A percentile compares a stretch with the other conserved stretches of the same genome.
phyloP scores from a whole-genome alignment of 2,113 vertebrate genomes.

The Cardinalis cardinalis region DNA sequence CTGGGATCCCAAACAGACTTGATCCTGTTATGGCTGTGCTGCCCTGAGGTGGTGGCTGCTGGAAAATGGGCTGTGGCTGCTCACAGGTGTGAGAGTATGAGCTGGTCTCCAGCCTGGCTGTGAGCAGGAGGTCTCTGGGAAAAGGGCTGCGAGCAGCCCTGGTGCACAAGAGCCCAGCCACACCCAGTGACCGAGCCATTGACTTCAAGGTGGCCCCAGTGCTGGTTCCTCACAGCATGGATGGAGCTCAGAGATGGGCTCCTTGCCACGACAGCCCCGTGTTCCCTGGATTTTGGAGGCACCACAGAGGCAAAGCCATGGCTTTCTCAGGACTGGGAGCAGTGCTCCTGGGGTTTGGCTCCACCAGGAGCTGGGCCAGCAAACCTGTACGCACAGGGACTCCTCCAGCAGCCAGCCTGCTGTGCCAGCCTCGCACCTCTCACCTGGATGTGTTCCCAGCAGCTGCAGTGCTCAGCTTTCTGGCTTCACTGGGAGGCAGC shows the following conservation, averaged over 20 bases:
- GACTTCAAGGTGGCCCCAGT: not conserved
- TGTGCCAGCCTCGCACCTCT: not conserved
- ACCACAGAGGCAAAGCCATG: not conserved
- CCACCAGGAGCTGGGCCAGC: not conserved
- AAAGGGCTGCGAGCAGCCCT: not conserved
- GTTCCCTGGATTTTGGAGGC: not conserved
- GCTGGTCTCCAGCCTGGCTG: not conserved
- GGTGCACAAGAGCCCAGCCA: not conserved
- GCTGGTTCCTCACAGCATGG: not conserved
- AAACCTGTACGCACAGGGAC: constrained; percentile 13
- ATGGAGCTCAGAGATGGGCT: not conserved
- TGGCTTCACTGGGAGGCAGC: not conserved
- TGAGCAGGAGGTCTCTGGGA: not conserved
- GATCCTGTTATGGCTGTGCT: fast-evolving
- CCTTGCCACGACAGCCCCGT: not conserved
- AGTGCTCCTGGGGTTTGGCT: not conserved
- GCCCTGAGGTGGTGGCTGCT: not conserved
- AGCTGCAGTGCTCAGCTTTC: not conserved
- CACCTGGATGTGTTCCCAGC: not conserved
- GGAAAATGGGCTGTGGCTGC: not conserved
- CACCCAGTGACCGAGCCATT: fast-evolving
- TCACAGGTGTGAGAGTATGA: not conserved
- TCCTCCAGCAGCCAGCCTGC: not conserved
- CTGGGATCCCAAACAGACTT: not conserved
- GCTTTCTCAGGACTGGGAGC: constrained; percentile 57